Conservation (phyloP, 2,797 vertebrate genomes). For the Falco naumanni region DNA sequence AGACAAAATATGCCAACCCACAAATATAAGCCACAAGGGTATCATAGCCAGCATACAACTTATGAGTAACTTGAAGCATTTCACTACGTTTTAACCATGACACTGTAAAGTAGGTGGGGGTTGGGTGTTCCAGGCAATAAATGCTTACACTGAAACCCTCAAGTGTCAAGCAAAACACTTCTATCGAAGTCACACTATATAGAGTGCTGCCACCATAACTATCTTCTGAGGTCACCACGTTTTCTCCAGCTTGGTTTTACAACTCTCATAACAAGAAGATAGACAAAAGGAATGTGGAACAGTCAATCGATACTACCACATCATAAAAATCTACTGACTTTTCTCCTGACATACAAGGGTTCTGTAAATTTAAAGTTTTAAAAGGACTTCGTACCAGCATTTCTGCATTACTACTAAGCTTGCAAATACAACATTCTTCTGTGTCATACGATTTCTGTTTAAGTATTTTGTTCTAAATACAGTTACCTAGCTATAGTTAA, state of each 20-base stretch:
- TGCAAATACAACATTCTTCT: neutral
- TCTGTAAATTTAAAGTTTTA: neutral
- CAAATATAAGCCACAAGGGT: neutral
- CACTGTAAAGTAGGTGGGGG: too few species aligned
- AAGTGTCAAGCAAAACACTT: neutral
- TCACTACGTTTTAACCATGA: neutral
- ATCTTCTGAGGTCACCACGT: neutral
- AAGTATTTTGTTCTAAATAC: neutral
- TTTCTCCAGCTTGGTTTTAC: slow-evolving; percentile 4
- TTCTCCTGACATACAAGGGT: neutral
- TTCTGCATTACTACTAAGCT: neutral
- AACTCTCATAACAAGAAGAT: neutral
- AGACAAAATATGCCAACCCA: neutral
- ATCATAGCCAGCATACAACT: neutral
- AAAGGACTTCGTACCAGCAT: neutral
- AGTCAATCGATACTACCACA: neutral
- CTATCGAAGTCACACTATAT: neutral
- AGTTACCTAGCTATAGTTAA: neutral
- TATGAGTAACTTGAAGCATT: neutral
- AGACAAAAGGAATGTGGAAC: neutral
- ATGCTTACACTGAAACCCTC: neutral
- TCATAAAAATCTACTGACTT: neutral
- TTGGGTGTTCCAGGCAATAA: neutral
- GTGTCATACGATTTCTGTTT: neutral
- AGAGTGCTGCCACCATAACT: neutral